phyloP scores from a whole-genome alignment of 1,140 invertebrate genomes.

The Tetramorium alpestre region DNA sequence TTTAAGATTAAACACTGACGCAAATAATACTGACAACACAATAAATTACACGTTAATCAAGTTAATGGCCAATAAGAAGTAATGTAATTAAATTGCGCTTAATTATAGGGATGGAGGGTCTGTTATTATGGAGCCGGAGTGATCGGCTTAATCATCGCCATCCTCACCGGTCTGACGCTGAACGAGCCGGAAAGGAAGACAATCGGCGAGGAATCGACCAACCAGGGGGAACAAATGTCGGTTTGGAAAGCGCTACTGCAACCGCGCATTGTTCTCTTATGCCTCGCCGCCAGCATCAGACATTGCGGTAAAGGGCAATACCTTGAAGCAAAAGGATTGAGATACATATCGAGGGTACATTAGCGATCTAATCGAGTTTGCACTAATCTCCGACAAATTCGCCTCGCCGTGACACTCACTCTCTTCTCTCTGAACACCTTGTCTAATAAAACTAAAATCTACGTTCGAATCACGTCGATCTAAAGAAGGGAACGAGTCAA shows the following conservation, averaged over 20 bases:
- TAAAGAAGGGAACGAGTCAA: not conserved
- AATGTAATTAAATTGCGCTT: slow-evolving; percentile 23
- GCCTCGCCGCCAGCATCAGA: slow-evolving; percentile 94
- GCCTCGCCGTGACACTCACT: not conserved
- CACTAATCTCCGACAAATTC: slow-evolving; percentile 1
- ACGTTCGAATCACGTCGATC: not conserved
- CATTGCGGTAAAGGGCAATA: slow-evolving; percentile 90
- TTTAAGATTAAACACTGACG: not conserved
- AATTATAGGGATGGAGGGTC: slow-evolving; percentile 92
- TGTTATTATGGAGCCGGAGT: slow-evolving; percentile 94
- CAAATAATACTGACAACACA: not conserved
- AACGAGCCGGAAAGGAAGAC: slow-evolving; percentile 91
- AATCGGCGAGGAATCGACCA: slow-evolving; percentile 88
- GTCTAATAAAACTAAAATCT: slow-evolving; percentile 18
- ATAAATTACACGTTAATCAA: not conserved
- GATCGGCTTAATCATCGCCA: slow-evolving; percentile 91
- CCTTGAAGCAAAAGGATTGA: slow-evolving; percentile 64
- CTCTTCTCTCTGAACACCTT: not conserved
- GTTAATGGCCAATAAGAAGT: not conserved
- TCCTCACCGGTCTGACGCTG: slow-evolving; percentile 91
- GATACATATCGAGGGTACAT: slow-evolving; percentile 51
- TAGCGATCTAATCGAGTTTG: slow-evolving; percentile 44
- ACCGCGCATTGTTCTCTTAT: slow-evolving; percentile 92
- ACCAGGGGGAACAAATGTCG: slow-evolving; percentile 85
- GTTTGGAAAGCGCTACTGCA: slow-evolving; percentile 91